Evolutionary conservation across 2,888 invertebrate genomes (phyloP).

Genomic region (Dynastes grantii): DNA sequence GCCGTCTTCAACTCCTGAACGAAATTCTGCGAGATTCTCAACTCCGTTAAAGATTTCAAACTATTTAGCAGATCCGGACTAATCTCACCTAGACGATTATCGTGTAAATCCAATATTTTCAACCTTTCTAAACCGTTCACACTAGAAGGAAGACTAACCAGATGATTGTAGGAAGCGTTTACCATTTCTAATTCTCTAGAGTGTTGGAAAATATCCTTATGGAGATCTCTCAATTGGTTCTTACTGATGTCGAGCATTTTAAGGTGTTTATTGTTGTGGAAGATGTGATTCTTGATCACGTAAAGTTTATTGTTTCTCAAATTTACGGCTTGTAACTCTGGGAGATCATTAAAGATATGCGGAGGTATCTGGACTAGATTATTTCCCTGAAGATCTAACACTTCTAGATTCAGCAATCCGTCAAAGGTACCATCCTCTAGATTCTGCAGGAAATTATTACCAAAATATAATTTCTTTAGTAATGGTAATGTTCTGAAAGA

Average conservation of each 20-base stretch:
- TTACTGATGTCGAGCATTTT: conserved; percentile 82
- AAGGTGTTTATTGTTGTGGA: conserved; percentile 78
- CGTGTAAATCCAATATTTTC: conserved; percentile 83
- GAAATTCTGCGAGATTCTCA: conserved; percentile 84
- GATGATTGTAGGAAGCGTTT: conserved; percentile 84
- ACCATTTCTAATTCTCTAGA: conserved; percentile 81
- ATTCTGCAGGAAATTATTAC: conserved; percentile 81
- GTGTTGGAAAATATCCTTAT: conserved; percentile 76
- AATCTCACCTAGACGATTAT: conserved; percentile 82
- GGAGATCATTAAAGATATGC: conserved; percentile 77
- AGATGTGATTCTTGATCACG: conserved; percentile 78
- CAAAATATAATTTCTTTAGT: conserved; percentile 80
- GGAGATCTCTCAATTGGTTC: conserved; percentile 82
- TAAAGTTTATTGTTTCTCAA: conserved; percentile 85
- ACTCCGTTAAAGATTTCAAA: conserved; percentile 79
- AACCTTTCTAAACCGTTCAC: conserved; percentile 80
- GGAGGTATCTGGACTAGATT: conserved; percentile 79
- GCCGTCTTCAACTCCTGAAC: conserved; percentile 80
- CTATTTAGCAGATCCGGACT: conserved; percentile 81
- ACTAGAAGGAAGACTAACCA: conserved; percentile 81
- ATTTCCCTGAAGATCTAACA: conserved; percentile 84
- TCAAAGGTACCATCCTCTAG: conserved; percentile 81
- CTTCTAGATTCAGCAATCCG: conserved; percentile 80
- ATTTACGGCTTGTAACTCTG: conserved; percentile 80
- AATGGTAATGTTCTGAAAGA: conserved; percentile 79